Evolutionary conservation across 2,888 invertebrate genomes (phyloP), one percentile per base, ranked within the genome.

Genomic region (Alviniconcha strummeri): DNA sequence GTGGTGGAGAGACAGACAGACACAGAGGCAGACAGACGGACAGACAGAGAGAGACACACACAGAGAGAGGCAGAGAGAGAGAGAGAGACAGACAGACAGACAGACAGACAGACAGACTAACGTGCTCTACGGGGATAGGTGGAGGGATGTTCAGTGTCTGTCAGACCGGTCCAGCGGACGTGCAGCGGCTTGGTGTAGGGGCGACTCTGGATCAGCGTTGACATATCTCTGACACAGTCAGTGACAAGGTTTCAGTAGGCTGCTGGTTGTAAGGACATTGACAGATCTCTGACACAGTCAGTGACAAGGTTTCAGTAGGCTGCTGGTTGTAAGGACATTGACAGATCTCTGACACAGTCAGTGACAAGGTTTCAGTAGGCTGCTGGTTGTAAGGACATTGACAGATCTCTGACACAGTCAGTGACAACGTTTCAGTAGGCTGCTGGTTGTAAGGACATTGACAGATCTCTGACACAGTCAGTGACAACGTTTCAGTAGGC

Each of bases 161-260:
- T 17, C n/a, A 82, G 55, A 11, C 82, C 82, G 0, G 36, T 77
- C 82, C 82, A 82, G n/a, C 82, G 76, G 6, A 82, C 82, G 2
- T 54, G 6, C n/a, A 82, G 56, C 8, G 77, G 19, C n/a, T 82
- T 82, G 55, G 36, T 54, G 77, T 77, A 77, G 19, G 77, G 76
- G 4, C 82, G 69, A 5, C 77, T 54, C 15, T n/a, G 54, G 15
- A 76, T 56, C 76, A 82, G 54, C 15, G 76, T 76, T n/a, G 82
- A 69, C 19, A 82, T 19, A 55, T 77, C 82, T 36, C 77, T 77
- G 64, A 60, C 8, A 60, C 13, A 60, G 13, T 8, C 60, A 60
- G 9, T 11, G 60, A 60, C 13, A 13, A 60, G 9, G 60, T 60
- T 36, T 36, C 36, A 36, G 36, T 36, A 36, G 36, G 56, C 8